phyloP scores from a whole-genome alignment of 2,113 vertebrate species.

The Bufo gargarizans region DNA sequence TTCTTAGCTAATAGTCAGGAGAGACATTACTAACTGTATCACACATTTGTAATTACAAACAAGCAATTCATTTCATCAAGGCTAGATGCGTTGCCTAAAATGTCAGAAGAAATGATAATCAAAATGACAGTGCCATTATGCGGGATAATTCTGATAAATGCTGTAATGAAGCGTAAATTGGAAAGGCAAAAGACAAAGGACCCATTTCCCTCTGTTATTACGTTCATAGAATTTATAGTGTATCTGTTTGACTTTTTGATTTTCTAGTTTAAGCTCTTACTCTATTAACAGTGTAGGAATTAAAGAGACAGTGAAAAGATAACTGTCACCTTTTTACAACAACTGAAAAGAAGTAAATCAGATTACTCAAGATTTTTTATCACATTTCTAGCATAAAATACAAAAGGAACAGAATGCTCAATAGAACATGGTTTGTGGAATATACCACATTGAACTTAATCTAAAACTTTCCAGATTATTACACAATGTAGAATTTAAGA shows the following conservation, averaged over 20 bases:
- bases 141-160: conserved; percentile 42
- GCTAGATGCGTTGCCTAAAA: conserved; percentile 33
- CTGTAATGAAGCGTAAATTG: conserved; percentile 14
- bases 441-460: too few species aligned
- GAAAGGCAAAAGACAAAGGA: not conserved
- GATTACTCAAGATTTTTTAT: too few species aligned
- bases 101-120: conserved; percentile 49
- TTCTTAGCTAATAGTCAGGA: not conserved
- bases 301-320: not conserved
- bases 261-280: not conserved
- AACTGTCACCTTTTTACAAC: not conserved
- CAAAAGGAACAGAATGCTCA: not conserved
- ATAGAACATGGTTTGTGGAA: too few species aligned
- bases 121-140: conserved; percentile 49
- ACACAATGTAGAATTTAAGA: too few species aligned
- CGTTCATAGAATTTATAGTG: not conserved
- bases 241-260: not conserved
- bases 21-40: conserved; percentile 43
- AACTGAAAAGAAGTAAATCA: not conserved
- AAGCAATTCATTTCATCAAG: conserved; percentile 44
- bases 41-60: conserved; percentile 44
- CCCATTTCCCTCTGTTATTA: not conserved
- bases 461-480: too few species aligned
- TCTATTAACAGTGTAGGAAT: not conserved
- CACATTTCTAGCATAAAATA: not conserved